A percentile compares a stretch with the other conserved stretches of the same genome.
Conservation (phyloP, 2,797 vertebrate genomes). For the Hemibagrus guttatus region DNA sequence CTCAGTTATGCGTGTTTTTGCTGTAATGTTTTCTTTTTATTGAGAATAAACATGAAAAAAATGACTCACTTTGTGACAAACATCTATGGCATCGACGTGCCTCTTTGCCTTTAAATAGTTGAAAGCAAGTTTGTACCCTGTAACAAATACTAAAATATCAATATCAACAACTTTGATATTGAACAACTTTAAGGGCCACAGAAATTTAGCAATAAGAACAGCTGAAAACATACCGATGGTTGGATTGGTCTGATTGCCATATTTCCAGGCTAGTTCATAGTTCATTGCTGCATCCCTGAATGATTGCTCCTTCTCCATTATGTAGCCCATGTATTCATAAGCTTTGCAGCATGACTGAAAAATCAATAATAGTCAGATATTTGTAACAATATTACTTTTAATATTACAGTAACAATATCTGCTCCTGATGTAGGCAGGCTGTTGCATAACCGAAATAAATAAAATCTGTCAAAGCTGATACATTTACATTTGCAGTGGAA, state of each 20-base stretch:
- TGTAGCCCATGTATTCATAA: constrained; percentile 96
- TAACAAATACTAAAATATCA: constrained; percentile 51
- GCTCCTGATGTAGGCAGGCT: too few species aligned
- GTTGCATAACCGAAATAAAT: too few species aligned
- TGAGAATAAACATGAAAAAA: background rate
- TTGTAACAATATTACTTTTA: background rate
- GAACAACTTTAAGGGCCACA: background rate
- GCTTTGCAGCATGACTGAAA: constrained; percentile 95
- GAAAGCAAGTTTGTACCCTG: constrained; percentile 98
- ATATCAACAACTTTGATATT: background rate
- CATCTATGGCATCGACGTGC: constrained; percentile 90
- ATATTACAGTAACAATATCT: background rate
- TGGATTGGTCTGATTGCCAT: constrained; percentile 88
- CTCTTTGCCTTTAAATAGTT: constrained; percentile 97
- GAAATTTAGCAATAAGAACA: constrained; percentile 55
- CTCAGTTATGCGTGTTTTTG: background rate
- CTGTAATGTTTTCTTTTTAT: background rate
- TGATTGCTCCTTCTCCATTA: constrained; percentile 97
- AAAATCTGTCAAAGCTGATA: too few species aligned
- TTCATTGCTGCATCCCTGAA: constrained; percentile 92
- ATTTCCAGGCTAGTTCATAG: constrained; percentile 98
- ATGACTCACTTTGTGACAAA: constrained; percentile 91
- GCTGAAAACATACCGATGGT: constrained; percentile 79
- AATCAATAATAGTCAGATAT: constrained; percentile 21
- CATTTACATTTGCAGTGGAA: too few species aligned